Conservation (phyloP, 1,140 invertebrate species). For the Drosophila quadrilineata region DNA sequence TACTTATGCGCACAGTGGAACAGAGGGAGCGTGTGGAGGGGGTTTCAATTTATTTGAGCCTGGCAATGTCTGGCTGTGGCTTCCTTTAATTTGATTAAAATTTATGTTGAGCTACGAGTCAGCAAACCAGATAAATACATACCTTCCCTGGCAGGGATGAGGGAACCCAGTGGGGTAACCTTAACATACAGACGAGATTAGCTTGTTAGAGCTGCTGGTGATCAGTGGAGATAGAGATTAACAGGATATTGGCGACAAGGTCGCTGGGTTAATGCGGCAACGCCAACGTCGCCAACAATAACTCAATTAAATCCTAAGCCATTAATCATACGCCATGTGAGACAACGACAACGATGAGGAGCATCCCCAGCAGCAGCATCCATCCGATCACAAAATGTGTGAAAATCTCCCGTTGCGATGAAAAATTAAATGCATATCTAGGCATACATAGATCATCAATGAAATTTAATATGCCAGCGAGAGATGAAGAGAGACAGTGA, state of each 20-base stretch:
- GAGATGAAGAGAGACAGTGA: slow-evolving; percentile 2
- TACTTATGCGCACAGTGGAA: slow-evolving; percentile 62
- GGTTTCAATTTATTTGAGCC: slow-evolving; percentile 64
- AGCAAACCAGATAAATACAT: slow-evolving; percentile 40
- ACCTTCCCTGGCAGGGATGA: too few relatives aligned
- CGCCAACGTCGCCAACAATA: slow-evolving; percentile 55
- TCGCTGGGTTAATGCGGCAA: slow-evolving; percentile 70
- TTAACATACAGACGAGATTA: not conserved
- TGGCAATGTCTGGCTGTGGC: slow-evolving; percentile 48
- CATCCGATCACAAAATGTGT: slow-evolving; percentile 51
- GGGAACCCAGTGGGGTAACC: not conserved
- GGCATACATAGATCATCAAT: slow-evolving; percentile 74
- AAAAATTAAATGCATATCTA: slow-evolving; percentile 79
- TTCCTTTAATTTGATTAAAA: slow-evolving; percentile 76
- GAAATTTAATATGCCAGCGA: slow-evolving; percentile 73
- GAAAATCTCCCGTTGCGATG: slow-evolving; percentile 76
- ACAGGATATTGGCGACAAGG: slow-evolving; percentile 57
- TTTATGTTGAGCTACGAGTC: slow-evolving; percentile 61
- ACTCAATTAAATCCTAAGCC: slow-evolving; percentile 68
- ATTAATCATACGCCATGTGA: slow-evolving; percentile 72
- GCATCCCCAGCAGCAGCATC: not conserved
- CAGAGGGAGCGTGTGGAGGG: not conserved
- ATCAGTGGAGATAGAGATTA: slow-evolving; percentile 12
- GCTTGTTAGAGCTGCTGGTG: not conserved
- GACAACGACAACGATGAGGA: slow-evolving; percentile 12